Percentiles rank a stretch among this genome's conserved stretches.
phyloP scores from a whole-genome alignment of 1,140 invertebrate genomes.

The Lordiphosa clarofinis region DNA sequence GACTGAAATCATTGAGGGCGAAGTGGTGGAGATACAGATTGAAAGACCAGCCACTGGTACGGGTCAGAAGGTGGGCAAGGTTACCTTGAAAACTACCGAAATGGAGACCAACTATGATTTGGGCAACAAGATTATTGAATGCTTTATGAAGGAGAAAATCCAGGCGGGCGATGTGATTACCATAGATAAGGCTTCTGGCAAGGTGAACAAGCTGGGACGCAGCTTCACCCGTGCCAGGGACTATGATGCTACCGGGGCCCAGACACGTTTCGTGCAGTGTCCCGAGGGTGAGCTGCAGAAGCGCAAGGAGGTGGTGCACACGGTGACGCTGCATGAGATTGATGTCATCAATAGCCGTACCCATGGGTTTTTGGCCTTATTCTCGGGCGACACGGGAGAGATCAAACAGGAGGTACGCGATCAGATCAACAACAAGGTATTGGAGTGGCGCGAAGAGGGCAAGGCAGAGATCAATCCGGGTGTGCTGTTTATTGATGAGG shows the following conservation, averaged over 20 bases:
- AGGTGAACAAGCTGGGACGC: constrained; percentile 96
- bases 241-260: constrained; percentile 97
- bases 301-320: constrained; percentile 99
- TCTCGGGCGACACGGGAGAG: constrained; percentile 99
- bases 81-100: constrained; percentile 99
- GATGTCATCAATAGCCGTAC: constrained; percentile 99
- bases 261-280: constrained; percentile 97
- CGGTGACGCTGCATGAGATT: constrained; percentile 98
- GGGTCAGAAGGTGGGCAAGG: constrained; percentile 94
- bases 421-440: constrained; percentile 98
- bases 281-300: constrained; percentile 99
- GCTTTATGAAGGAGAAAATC: constrained; percentile 97
- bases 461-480: constrained; percentile 99
- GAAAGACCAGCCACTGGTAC: constrained; percentile 95
- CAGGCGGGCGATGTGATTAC: constrained; percentile 98
- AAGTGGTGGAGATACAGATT: constrained; percentile 98
- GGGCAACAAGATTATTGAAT: constrained; percentile 99
- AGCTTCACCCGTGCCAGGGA: constrained; percentile 97
- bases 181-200: constrained; percentile 98
- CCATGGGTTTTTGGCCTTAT: constrained; percentile 97
- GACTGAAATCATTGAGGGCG: constrained; percentile 99
- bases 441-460: constrained; percentile 99
- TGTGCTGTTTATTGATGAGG: constrained; percentile 95
- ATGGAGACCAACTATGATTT: constrained; percentile 99
- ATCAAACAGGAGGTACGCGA: constrained; percentile 98